phyloP scores from a whole-genome alignment of 35 echinoderm and acorn worm species.

The Anneissia japonica region DNA sequence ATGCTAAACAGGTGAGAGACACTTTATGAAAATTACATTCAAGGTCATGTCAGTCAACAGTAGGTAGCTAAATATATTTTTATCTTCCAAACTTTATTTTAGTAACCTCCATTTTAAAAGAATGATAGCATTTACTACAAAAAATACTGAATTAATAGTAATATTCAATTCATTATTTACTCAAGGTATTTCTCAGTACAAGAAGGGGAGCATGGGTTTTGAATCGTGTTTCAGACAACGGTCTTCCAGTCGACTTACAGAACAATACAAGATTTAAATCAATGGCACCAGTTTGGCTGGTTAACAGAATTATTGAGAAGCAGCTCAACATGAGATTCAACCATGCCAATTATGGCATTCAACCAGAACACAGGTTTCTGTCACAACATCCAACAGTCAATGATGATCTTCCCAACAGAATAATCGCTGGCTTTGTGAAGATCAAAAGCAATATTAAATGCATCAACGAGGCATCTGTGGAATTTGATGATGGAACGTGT shows the following conservation, averaged over 20 bases:
- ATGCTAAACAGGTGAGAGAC: slow-evolving; percentile 25
- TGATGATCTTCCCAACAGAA: slow-evolving; percentile 53
- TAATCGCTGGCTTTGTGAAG: slow-evolving; percentile 42
- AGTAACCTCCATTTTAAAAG: no score
- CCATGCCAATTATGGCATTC: slow-evolving; percentile 27
- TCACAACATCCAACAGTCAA: slow-evolving; percentile 47
- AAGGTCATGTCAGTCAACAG: background rate
- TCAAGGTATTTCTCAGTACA: slow-evolving; percentile 69
- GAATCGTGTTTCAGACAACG: slow-evolving; percentile 16
- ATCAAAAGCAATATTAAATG: slow-evolving; percentile 59
- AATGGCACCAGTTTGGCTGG: background rate
- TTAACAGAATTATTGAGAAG: background rate
- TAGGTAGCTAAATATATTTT: no score
- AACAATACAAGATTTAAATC: background rate
- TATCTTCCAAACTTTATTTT: no score
- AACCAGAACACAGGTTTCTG: slow-evolving; percentile 4
- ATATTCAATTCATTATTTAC: background rate
- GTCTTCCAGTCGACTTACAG: slow-evolving; percentile 39
- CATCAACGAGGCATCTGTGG: slow-evolving; percentile 53
- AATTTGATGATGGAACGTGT: slow-evolving; percentile 76
- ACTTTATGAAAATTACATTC: background rate
- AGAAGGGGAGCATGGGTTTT: slow-evolving; percentile 48
- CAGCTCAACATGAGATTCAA: background rate
- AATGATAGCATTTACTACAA: no score
- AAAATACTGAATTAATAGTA: background rate